Percentiles rank a stretch among this genome's conserved stretches.
Conservation (phyloP, 2,888 invertebrate species). For the Drosophila dives region DNA sequence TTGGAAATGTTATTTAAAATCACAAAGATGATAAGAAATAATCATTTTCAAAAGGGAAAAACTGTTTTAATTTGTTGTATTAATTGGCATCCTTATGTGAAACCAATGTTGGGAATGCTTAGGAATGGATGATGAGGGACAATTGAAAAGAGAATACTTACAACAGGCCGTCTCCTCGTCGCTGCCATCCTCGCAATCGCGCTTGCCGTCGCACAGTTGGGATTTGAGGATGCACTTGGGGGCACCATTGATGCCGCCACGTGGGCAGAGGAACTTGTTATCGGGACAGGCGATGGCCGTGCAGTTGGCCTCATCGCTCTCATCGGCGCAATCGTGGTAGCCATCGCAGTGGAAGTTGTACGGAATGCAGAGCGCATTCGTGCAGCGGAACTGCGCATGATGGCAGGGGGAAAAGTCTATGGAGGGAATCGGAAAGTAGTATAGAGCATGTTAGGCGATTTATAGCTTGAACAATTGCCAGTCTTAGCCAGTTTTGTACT, state of each 20-base stretch:
- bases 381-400: slow-evolving; percentile 96
- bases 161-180: slow-evolving; percentile 96
- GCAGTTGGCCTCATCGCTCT: slow-evolving; percentile 95
- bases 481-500: slow-evolving; percentile 83
- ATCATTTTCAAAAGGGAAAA: neutral
- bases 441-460: neutral
- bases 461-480: neutral
- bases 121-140: neutral
- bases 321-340: slow-evolving; percentile 96
- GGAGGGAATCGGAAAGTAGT: slow-evolving; percentile 5
- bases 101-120: neutral
- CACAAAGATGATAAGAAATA: neutral
- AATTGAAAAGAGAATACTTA: slow-evolving; percentile 86
- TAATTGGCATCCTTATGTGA: neutral
- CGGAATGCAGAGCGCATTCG: slow-evolving; percentile 97
- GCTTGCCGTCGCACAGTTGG: slow-evolving; percentile 95
- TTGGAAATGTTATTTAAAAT: neutral
- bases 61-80: neutral
- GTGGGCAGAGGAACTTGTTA: slow-evolving; percentile 95
- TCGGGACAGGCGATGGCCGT: slow-evolving; percentile 94
- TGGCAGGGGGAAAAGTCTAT: slow-evolving; percentile 95
- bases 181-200: slow-evolving; percentile 95
- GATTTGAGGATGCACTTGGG: slow-evolving; percentile 95
- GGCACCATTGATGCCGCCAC: slow-evolving; percentile 89
- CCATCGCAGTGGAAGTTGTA: slow-evolving; percentile 92